Percentiles rank a stretch among this genome's conserved stretches.
Evolutionary conservation across 1,140 invertebrate species (phyloP).

Genomic region (Bombus confusus): DNA sequence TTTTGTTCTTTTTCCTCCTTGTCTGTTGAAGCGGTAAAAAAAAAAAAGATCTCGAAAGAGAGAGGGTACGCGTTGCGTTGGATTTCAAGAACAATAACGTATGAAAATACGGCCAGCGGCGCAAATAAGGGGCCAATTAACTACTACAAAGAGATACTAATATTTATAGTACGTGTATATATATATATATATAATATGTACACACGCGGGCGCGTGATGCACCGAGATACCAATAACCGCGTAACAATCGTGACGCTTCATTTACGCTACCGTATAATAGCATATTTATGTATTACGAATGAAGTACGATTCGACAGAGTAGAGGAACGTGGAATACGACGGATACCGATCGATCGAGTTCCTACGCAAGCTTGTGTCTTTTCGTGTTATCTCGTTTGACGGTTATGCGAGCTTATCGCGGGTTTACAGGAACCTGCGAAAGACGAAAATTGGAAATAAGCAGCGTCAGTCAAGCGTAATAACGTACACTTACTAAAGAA

Average conservation of each 20-base stretch:
- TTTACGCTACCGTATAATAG: slow-evolving; percentile 20
- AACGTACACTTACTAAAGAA: no score
- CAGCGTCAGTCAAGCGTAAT: no score
- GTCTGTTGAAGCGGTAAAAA: background rate
- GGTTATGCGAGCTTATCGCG: no score
- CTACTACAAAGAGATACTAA: slow-evolving; percentile 60
- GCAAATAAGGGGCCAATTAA: slow-evolving; percentile 42
- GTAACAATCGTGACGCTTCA: background rate
- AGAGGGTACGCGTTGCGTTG: background rate
- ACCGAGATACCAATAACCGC: slow-evolving; percentile 27
- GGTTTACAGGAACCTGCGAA: no score
- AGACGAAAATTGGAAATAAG: no score
- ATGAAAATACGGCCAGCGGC: slow-evolving; percentile 14
- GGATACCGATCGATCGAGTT: background rate
- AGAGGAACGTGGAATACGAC: background rate
- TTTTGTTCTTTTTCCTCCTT: background rate
- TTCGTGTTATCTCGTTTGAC: background rate
- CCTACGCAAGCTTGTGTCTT: background rate
- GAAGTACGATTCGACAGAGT: background rate
- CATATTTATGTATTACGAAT: background rate
- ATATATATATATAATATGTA: background rate
- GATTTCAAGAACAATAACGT: background rate
- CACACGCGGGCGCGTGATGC: background rate
- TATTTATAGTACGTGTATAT: slow-evolving; percentile 51
- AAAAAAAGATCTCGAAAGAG: background rate